Conservation (phyloP, 2,797 vertebrate species). For the Channa striata region DNA sequence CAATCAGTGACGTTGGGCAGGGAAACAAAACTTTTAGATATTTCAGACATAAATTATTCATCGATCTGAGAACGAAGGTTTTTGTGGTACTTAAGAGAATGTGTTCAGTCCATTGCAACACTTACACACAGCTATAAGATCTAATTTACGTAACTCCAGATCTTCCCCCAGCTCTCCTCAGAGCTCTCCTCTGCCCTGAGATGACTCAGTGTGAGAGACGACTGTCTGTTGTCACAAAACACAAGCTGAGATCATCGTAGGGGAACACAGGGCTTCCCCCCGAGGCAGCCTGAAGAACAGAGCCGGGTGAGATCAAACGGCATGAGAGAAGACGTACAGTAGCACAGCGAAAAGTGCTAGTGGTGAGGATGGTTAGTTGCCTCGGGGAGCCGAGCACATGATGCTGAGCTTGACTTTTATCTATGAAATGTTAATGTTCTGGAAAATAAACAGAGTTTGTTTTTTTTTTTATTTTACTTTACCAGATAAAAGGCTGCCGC, state of each 20-base stretch:
- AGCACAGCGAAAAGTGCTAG: conserved; percentile 7
- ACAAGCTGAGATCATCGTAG: conserved; percentile 60
- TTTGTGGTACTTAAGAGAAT: neutral
- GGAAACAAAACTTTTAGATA: neutral
- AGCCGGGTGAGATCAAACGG: conserved; percentile 45
- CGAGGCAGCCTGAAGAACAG: conserved; percentile 39
- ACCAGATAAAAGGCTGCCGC: neutral
- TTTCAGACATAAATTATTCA: conserved; percentile 14
- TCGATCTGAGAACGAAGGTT: neutral
- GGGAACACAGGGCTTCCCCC: conserved; percentile 31
- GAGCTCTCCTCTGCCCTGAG: conserved; percentile 25
- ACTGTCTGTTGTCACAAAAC: conserved; percentile 55
- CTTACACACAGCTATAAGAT: conserved; percentile 10
- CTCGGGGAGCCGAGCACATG: neutral
- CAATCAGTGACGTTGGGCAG: neutral
- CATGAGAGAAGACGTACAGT: conserved; percentile 22
- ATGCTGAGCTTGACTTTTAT: neutral
- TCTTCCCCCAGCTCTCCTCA: conserved; percentile 10
- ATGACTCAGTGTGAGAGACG: conserved; percentile 47
- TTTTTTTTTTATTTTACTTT: neutral
- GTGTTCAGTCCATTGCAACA: neutral
- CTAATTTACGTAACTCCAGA: conserved; percentile 23
- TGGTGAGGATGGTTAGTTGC: conserved; percentile 2
- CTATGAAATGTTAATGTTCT: neutral
- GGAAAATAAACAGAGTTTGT: neutral